Base-by-base conservation (phyloP, 1,140 invertebrate species). In the Trichonephila clavipes region DNA sequence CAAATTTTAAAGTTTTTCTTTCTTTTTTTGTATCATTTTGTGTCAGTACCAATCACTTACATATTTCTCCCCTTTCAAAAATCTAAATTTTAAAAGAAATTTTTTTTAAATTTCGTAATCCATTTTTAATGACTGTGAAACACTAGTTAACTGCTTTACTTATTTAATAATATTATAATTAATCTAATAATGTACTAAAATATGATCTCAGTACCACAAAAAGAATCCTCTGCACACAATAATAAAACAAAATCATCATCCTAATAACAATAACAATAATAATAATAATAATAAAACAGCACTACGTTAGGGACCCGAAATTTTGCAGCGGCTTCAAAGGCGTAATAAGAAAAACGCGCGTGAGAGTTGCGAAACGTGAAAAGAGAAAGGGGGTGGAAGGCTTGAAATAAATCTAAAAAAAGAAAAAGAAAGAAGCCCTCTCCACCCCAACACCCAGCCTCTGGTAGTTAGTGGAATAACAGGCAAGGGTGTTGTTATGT, bases 401-500 rank as follows among this genome's bases (percentile, higher is more conserved):
- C n/a, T 34, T 19, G 7, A n/a, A 87, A 34, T 21, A 44, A 87
- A 19, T 21, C 61, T 62, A 61, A 51, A 89, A 81, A 83, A 14
- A 59, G 5, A 59, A 85, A 24, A 58, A 8, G 40, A 83, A n/a
- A 85, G 58, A 85, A 51, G 1, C 51, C 58, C 44, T 2, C 82
- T 44, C 21, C 34, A 10, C 18, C 19, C 34, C 18, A 24, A 82
- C 77, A 14, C 58, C 14, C 81, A 83, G 24, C 58, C 40, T 6
- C 10, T 85, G 81, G 92, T 93, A 93, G 92, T 93, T 93, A 93
- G 92, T 88, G 66, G 34, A 93, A 93, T 93, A 93, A 93, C 82
- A 93, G 92, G 92, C 90, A 62, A 64, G 90, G 90, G 90, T 92
- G 90, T 92, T 92, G 90, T 92, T 92, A 92, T 86, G 92, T 77